Evolutionary conservation across 2,113 vertebrate species (phyloP), one percentile per base, ranked within the genome.

Genomic region (Megaleporinus macrocephalus): DNA sequence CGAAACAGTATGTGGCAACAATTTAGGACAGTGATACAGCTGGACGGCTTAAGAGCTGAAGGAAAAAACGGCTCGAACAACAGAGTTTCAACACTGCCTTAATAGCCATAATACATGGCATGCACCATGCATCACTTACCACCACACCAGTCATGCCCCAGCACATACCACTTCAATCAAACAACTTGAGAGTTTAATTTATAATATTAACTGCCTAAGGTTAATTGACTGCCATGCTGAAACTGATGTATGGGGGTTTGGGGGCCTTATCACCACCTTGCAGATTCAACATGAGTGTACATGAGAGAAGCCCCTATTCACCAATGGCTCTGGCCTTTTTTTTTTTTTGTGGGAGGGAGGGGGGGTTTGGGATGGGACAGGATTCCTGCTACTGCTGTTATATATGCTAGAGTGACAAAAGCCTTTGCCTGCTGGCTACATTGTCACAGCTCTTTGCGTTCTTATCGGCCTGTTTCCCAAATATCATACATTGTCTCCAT

Each of bases 251-350:
- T 3, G 16, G 29, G 86, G 55, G 81, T 84, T 84, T 81, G 41
- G 10, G 13, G 66, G 79, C 76, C 90, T 91, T 92, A 93, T 93
- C 91, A 73, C 62, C n/a, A 6, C 72, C 29, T 57, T 86, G 82
- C 92, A 93, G 91, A 91, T 89, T 81, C 78, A 78, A 86, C 81
- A 76, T 85, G 84, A 79, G 78, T 73, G 36, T 13, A 82, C 62
- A 79, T 57, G 82, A 85, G 79, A 81, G 79, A 70, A 36, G 36
- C 86, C 85, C 86, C 69, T 83, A 78, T 70, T 82, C 74, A 70
- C 86, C 87, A 88, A 79, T 82, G 85, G 88, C 87, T 86, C 66
- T 30, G 86, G 87, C 81, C 83, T 0, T 68, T 1, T 30, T n/a
- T n/a, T n/a, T n/a, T n/a, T n/a, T n/a, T n/a, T n/a, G n/a, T n/a